Conservation (phyloP, 1,140 invertebrate genomes). For the Liolophura sinensis region DNA sequence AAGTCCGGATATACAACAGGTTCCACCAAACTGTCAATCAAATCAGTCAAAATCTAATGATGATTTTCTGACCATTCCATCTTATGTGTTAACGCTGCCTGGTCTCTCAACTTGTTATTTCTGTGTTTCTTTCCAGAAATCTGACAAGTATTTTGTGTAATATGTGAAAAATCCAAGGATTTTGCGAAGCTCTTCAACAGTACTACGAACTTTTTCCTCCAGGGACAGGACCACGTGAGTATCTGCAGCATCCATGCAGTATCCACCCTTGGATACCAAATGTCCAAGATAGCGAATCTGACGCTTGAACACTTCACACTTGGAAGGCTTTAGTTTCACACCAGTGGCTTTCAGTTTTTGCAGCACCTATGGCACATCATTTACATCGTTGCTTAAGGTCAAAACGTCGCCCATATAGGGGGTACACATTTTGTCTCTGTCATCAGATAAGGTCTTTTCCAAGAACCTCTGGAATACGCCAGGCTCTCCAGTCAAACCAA, state of each 20-base stretch:
- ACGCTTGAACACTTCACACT: conserved; percentile 20
- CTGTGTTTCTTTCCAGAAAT: conserved; percentile 37
- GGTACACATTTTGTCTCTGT: conserved; percentile 14
- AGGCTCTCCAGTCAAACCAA: conserved; percentile 27
- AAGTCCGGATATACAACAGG: conserved; percentile 45
- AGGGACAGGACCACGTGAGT: conserved; percentile 52
- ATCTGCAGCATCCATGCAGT: conserved; percentile 54
- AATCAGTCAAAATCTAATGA: conserved; percentile 8
- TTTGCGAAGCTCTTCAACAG: conserved; percentile 49
- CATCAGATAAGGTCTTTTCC: conserved; percentile 10
- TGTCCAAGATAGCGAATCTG: conserved; percentile 26
- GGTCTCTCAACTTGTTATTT: not conserved
- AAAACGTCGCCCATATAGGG: conserved; percentile 29
- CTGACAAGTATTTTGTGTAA: conserved; percentile 52
- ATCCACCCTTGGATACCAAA: conserved; percentile 16
- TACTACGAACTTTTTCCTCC: conserved; percentile 30
- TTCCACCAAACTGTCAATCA: conserved; percentile 37
- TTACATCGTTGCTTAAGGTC: conserved; percentile 12
- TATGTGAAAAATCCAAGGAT: conserved; percentile 61
- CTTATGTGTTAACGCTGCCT: conserved; percentile 3
- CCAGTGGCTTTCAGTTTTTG: conserved; percentile 41
- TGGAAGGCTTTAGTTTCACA: conserved; percentile 18
- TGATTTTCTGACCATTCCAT: conserved; percentile 15
- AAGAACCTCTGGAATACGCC: conserved; percentile 22
- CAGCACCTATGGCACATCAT: conserved; percentile 48